phyloP scores from a whole-genome alignment of 1,140 invertebrate species.

The Drosophila ohnishii region DNA sequence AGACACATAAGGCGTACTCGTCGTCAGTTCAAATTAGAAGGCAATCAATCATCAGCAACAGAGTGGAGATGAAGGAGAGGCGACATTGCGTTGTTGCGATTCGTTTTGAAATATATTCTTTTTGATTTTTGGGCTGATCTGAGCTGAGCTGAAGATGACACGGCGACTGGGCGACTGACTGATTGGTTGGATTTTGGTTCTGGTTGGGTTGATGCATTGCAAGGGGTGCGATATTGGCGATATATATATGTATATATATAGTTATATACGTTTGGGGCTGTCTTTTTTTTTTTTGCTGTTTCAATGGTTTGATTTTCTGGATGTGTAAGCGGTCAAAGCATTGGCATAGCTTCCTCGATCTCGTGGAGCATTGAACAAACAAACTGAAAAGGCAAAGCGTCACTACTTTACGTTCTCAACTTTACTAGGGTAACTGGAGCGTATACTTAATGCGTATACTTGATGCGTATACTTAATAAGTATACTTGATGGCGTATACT shows the following conservation, averaged over 20 bases:
- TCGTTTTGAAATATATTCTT: conserved; percentile 11
- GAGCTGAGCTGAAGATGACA: conserved; percentile 44
- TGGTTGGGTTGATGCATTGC: conserved; percentile 62
- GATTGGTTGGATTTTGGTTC: conserved; percentile 55
- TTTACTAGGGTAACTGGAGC: conserved; percentile 16
- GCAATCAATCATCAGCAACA: conserved; percentile 72
- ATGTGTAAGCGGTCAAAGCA: conserved; percentile 54
- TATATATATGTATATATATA: conserved; percentile 32
- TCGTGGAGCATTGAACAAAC: conserved; percentile 42
- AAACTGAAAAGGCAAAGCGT: conserved; percentile 48
- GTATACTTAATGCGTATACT: conserved; percentile 25
- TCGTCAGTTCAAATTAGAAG: conserved; percentile 79
- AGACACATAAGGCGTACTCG: conserved; percentile 82
- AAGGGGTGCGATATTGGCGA: conserved; percentile 49
- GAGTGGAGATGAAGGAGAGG: conserved; percentile 57
- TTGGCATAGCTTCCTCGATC: conserved; percentile 38
- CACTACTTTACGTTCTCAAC: conserved; percentile 52
- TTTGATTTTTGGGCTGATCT: conserved; percentile 35
- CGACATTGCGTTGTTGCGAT: conserved; percentile 45
- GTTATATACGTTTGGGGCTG: conserved; percentile 31
- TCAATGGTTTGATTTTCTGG: conserved; percentile 20
- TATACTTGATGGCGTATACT: conserved; percentile 35
- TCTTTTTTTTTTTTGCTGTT: conserved; percentile 20
- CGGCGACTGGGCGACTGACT: conserved; percentile 41
- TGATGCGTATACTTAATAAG: conserved; percentile 19